These are phyloP conservation scores for Drosophila ogumai DNA, from an alignment of 1,140 invertebrate genomes.

Conservation along the genomic window DNA sequence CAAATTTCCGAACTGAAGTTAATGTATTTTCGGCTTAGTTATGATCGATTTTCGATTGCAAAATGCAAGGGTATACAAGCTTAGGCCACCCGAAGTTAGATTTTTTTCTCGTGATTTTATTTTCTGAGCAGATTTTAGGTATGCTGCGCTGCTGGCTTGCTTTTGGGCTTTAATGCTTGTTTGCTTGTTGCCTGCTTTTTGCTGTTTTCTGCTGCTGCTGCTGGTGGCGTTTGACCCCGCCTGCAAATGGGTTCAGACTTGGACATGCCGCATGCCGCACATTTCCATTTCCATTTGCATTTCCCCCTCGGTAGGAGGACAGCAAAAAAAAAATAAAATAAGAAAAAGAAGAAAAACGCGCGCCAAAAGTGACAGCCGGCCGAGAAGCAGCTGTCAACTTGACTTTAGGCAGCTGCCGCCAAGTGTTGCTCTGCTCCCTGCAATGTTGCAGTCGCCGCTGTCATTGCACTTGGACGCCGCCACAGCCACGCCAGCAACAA, in stretches of 20 bases:
- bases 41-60: too few species aligned
- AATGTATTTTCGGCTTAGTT: too few species aligned
- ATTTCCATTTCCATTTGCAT: conserved; percentile 34
- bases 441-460: conserved; percentile 31
- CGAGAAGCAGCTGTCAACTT: conserved; percentile 58
- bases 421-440: conserved; percentile 11
- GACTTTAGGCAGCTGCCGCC: conserved; percentile 55
- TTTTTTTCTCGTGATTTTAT: too few species aligned
- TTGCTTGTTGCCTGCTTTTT: conserved; percentile 27
- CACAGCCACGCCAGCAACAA: conserved; percentile 40
- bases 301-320: conserved; percentile 26
- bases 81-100: too few species aligned
- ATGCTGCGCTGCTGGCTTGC: conserved; percentile 7
- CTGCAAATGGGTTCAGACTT: conserved; percentile 57
- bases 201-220: conserved; percentile 14
- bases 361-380: conserved; percentile 60
- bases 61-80: too few species aligned
- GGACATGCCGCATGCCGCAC: conserved; percentile 44
- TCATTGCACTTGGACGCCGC: conserved; percentile 36
- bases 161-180: conserved; percentile 12
- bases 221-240: conserved; percentile 50
- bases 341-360: conserved; percentile 15
- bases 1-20: too few species aligned
- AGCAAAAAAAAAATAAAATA: not conserved
- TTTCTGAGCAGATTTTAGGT: not conserved